These are phyloP conservation scores for Molossus molossus DNA, from an alignment of 2,797 vertebrate species.

Conservation along the genomic window DNA sequence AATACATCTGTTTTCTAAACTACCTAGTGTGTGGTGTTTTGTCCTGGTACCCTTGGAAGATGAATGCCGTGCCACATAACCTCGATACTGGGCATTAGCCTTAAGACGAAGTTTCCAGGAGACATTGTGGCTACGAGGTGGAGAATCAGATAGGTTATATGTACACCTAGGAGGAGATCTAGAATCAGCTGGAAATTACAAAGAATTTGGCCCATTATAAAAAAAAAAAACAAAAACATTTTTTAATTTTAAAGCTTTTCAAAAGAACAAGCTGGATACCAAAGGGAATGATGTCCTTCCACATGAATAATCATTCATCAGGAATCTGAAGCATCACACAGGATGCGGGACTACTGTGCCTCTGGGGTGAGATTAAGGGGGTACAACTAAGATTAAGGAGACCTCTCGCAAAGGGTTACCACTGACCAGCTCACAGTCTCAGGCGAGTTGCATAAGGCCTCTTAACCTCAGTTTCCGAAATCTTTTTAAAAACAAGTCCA, in stretches of 20 bases:
- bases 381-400: neutral
- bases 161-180: neutral
- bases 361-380: neutral
- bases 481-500: neutral
- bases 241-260: neutral
- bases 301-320: neutral
- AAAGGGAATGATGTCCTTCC: neutral
- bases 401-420: neutral
- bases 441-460: neutral
- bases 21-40: neutral
- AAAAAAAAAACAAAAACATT: neutral
- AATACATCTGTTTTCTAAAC: neutral
- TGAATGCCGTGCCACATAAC: accelerated
- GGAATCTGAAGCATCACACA: neutral
- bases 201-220: neutral
- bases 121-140: neutral
- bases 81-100: neutral
- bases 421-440: neutral
- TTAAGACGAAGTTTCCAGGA: neutral
- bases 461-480: neutral
- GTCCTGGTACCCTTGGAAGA: neutral
- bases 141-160: neutral
- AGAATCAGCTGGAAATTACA: neutral
- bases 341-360: no score
- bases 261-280: neutral